Base-by-base conservation (phyloP, 1,140 invertebrate genomes). In the Drosophila bocki region DNA sequence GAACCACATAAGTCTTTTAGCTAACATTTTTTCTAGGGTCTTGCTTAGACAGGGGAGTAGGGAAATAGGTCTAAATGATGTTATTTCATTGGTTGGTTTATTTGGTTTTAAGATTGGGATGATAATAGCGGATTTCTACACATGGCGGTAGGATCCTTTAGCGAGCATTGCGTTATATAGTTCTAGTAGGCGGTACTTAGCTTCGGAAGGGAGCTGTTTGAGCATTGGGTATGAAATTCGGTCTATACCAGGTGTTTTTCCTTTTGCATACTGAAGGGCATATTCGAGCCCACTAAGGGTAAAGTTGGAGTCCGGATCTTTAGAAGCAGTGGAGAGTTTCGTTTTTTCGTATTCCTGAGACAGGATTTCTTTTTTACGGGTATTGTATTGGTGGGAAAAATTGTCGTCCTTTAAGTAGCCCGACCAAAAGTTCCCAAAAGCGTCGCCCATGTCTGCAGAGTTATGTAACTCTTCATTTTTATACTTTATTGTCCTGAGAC, bases 11-110 rank as follows among this genome's bases (percentile, higher is more conserved):
- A 75, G 5, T 11, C 54, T 48, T 35, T 42, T 50, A 29, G 75
- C 48, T 32, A 75, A 44, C 29, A 78, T 78, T 75, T 78, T 78
- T 63, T 75, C 71, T 15, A 57, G 33, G 1, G 62, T 44, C 47
- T 75, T 75, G 44, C 60, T 45, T 33, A 75, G 19, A 9, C 65
- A 71, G 3, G 72, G 35, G 4, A 75, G 58, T 61, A 78, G 17
- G 8, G 70, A 63, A 50, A 76, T 70, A 4, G 65, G 67, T 44
- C 74, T 29, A 42, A 53, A 68, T 0, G 44, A 50, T 22, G 44
- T 15, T 37, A 67, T 29, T 48, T 57, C 44, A 19, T 58, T 44
- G 7, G 63, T 17, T 19, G 50, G 63, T 44, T 75, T 75, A 19
- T 75, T 59, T 11, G 37, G 42, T 48, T 65, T 65, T 37, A 50